A percentile compares a stretch with the other conserved stretches of the same genome.
These are phyloP conservation scores for Hirundichthys speculiger DNA, from an alignment of 2,113 vertebrate species.

Conservation along the genomic window DNA sequence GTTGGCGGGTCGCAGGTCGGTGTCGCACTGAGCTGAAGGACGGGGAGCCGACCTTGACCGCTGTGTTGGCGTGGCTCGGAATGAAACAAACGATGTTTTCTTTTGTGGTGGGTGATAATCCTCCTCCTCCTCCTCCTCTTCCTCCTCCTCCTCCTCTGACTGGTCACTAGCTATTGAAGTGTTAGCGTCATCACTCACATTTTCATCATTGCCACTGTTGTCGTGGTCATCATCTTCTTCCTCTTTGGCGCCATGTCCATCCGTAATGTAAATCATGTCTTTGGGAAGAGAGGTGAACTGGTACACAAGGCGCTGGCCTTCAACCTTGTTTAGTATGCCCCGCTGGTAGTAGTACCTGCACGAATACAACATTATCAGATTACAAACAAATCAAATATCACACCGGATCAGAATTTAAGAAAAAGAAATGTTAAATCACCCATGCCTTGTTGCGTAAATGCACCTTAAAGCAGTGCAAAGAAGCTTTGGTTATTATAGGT, in stretches of 20 bases:
- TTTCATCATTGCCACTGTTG: conserved; percentile 56
- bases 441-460: too few relatives aligned
- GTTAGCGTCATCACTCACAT: conserved; percentile 60
- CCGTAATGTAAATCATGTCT: conserved; percentile 93
- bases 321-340: conserved; percentile 98
- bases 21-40: conserved; percentile 51
- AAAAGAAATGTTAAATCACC: too few relatives aligned
- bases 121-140: conserved; percentile 64
- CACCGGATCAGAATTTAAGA: background rate
- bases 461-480: too few relatives aligned
- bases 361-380: background rate
- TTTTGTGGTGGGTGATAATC: conserved; percentile 47
- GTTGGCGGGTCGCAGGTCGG: conserved; percentile 75
- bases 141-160: conserved; percentile 54
- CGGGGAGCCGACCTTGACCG: conserved; percentile 13
- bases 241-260: conserved; percentile 76
- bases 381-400: background rate
- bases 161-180: conserved; percentile 76
- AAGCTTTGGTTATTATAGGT: too few relatives aligned
- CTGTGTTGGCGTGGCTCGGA: conserved; percentile 4
- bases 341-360: conserved; percentile 98
- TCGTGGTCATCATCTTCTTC: conserved; percentile 64
- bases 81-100: conserved; percentile 16
- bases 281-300: conserved; percentile 98
- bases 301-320: conserved; percentile 97